Conservation (phyloP, 2,888 invertebrate genomes). For the Syrista parreyssii region DNA sequence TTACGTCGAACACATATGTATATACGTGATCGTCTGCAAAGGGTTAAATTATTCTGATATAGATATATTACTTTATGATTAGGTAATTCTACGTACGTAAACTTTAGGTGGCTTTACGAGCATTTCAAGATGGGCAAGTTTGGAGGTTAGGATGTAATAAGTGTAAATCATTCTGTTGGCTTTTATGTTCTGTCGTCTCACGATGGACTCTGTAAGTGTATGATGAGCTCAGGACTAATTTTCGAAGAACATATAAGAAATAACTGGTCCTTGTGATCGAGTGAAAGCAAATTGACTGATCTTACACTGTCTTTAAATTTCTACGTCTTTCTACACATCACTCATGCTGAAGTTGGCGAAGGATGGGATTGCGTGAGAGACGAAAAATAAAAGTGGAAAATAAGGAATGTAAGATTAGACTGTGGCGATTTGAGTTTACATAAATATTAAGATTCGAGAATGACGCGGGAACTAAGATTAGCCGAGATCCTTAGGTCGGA, state of each 20-base stretch:
- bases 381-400: neutral
- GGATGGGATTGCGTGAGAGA: neutral
- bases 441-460: slow-evolving; percentile 21
- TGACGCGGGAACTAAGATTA: slow-evolving; percentile 20
- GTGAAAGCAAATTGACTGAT: neutral
- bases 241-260: neutral
- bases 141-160: neutral
- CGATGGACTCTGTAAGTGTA: neutral
- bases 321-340: neutral
- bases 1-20: too few species aligned
- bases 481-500: neutral
- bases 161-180: neutral
- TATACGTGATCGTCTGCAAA: too few species aligned
- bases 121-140: neutral
- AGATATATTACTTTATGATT: neutral
- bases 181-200: neutral
- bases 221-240: neutral
- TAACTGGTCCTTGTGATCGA: neutral
- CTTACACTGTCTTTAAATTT: neutral
- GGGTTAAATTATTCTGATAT: neutral
- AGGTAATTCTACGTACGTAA: neutral
- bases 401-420: neutral
- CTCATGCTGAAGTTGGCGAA: neutral
- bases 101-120: too few species aligned
- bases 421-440: slow-evolving; percentile 18